Conservation (phyloP, 2,888 invertebrate genomes). For the Acleris sparsana region DNA sequence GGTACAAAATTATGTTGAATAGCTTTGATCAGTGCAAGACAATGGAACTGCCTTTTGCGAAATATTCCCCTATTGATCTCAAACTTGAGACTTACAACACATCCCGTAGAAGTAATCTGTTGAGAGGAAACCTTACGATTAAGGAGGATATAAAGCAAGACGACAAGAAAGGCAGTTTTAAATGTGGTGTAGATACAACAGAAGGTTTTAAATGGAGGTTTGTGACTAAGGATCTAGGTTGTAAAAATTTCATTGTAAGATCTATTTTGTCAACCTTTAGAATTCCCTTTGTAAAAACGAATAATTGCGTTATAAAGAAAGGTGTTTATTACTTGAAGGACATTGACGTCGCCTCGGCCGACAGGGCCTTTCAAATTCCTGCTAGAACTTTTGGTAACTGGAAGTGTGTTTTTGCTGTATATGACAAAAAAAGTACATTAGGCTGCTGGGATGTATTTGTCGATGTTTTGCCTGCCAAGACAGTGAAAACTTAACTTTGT, state of each 20-base stretch:
- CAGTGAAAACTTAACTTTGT: too few species aligned
- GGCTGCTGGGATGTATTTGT: constrained; percentile 1
- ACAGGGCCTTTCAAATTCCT: constrained; percentile 4
- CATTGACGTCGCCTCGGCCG: constrained; percentile 6
- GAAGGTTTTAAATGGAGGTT: constrained; percentile 14
- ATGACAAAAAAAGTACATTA: not conserved
- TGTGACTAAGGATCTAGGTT: constrained; percentile 6
- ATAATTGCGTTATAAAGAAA: constrained; percentile 2
- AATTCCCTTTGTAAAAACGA: not conserved
- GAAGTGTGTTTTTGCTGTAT: constrained; percentile 11
- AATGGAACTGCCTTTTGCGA: not conserved
- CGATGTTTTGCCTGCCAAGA: too few species aligned
- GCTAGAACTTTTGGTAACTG: constrained; percentile 11
- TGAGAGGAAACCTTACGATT: constrained; percentile 9
- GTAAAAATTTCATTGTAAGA: constrained; percentile 5
- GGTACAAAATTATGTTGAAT: not conserved
- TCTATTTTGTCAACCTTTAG: not conserved
- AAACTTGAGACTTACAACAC: constrained; percentile 4
- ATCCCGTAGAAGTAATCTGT: not conserved
- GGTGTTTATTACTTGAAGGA: not conserved
- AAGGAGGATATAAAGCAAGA: constrained; percentile 2
- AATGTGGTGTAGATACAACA: constrained; percentile 5
- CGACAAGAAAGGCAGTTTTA: constrained; percentile 1
- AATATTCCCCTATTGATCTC: not conserved
- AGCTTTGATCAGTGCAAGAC: not conserved